Evolutionary conservation across 2,797 vertebrate genomes (phyloP).

Genomic region (Anas georgica): DNA sequence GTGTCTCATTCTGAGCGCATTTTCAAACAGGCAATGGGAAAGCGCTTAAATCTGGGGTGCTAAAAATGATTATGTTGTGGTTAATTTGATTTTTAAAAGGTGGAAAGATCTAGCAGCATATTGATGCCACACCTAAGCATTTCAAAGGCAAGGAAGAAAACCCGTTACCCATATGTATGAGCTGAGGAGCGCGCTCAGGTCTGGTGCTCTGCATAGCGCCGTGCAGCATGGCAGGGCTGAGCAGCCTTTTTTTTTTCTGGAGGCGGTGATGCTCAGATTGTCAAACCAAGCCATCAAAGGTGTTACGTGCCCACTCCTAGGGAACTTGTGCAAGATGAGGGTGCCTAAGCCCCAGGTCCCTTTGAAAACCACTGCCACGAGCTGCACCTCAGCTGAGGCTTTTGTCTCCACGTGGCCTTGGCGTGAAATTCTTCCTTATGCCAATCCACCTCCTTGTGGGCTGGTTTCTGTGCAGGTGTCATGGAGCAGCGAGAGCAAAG

Average conservation of each 20-base stretch:
- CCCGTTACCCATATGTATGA: background rate
- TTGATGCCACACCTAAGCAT: background rate
- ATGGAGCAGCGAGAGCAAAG: fast-evolving
- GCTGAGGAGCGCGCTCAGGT: background rate
- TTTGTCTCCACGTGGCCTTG: fast-evolving
- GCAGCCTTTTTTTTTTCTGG: background rate
- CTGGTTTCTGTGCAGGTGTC: fast-evolving
- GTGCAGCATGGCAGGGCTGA: background rate
- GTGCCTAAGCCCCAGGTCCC: background rate
- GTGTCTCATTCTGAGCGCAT: conserved; percentile 26
- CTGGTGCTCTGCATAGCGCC: background rate
- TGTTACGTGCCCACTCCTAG: background rate
- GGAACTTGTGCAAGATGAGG: background rate
- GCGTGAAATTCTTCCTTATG: background rate
- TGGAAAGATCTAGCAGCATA: background rate
- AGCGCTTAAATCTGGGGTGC: background rate
- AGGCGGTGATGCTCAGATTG: background rate
- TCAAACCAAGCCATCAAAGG: background rate
- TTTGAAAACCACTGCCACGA: background rate
- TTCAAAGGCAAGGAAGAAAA: background rate
- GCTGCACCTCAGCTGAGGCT: fast-evolving
- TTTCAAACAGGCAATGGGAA: background rate
- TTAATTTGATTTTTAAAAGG: conserved; percentile 32
- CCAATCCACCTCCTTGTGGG: fast-evolving
- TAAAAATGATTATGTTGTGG: background rate